phyloP scores from a whole-genome alignment of 1,140 invertebrate genomes.

The Thrips palmi region DNA sequence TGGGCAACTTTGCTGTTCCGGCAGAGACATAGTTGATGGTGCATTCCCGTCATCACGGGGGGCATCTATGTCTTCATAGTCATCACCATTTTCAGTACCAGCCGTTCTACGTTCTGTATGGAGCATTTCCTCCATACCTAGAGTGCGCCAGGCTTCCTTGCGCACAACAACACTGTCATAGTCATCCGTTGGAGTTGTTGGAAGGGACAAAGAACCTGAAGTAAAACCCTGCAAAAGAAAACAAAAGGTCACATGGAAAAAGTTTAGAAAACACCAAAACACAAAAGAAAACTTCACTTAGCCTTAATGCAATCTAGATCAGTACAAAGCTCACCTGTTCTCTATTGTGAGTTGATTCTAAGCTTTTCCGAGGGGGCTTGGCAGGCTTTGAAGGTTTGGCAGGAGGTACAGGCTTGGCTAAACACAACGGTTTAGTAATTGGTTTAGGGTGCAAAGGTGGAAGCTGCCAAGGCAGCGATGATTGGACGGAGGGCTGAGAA shows the following conservation, averaged over 20 bases:
- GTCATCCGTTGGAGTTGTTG: constrained; percentile 19
- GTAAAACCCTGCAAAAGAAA: background rate
- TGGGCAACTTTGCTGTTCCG: background rate
- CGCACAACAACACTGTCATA: constrained; percentile 50
- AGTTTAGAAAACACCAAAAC: too few relatives aligned
- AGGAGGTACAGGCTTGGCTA: constrained; percentile 1
- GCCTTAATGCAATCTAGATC: too few relatives aligned
- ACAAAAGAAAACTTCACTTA: too few relatives aligned
- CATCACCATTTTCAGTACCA: background rate
- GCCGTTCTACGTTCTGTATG: constrained; percentile 34
- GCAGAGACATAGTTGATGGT: background rate
- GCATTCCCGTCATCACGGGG: background rate
- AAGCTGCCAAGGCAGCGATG: background rate
- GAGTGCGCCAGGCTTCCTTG: constrained; percentile 55
- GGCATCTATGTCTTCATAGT: constrained; percentile 2
- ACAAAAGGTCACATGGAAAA: too few relatives aligned
- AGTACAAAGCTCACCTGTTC: too few relatives aligned
- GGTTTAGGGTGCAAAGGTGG: constrained; percentile 1
- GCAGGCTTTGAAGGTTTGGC: constrained; percentile 10
- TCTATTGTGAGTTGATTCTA: constrained; percentile 12
- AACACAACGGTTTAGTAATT: background rate
- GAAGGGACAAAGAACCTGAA: background rate
- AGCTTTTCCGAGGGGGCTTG: constrained; percentile 11
- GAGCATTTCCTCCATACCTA: constrained; percentile 47
- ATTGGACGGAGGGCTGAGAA: background rate